phyloP scores from a whole-genome alignment of 2,888 invertebrate species.

The Atherix ibis region DNA sequence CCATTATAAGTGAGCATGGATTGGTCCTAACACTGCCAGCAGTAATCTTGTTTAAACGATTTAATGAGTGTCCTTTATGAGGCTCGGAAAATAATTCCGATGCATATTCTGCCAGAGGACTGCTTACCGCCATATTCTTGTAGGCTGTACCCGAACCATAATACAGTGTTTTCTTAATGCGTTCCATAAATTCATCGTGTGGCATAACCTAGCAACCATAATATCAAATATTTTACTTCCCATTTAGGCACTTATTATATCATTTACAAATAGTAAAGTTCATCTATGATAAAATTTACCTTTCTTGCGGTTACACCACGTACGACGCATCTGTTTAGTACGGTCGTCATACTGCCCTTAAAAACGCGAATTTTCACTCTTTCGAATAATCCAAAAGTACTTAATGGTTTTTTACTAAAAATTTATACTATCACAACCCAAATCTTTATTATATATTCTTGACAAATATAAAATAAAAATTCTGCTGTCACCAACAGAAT shows the following conservation, averaged over 20 bases:
- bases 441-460: too few species aligned
- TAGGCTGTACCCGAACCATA: constrained; percentile 69
- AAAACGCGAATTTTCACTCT: too few species aligned
- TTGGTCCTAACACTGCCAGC: constrained; percentile 69
- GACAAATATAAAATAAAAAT: too few species aligned
- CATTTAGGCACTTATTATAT: background rate
- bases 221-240: background rate
- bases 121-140: constrained; percentile 58
- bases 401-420: too few species aligned
- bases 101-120: constrained; percentile 52
- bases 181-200: constrained; percentile 60
- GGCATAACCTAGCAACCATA: constrained; percentile 22
- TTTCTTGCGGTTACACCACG: constrained; percentile 17
- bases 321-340: constrained; percentile 22
- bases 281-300: constrained; percentile 12
- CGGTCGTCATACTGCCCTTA: constrained; percentile 20
- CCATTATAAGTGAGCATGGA: constrained; percentile 84
- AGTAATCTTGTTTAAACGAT: constrained; percentile 58
- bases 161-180: constrained; percentile 78
- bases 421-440: too few species aligned
- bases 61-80: constrained; percentile 57
- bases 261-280: too few species aligned
- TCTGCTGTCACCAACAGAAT: too few species aligned
- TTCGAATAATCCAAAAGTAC: too few species aligned
- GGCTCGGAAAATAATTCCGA: constrained; percentile 70